phyloP scores from a whole-genome alignment of 2,113 vertebrate genomes.

The Henicopernis longicauda region DNA sequence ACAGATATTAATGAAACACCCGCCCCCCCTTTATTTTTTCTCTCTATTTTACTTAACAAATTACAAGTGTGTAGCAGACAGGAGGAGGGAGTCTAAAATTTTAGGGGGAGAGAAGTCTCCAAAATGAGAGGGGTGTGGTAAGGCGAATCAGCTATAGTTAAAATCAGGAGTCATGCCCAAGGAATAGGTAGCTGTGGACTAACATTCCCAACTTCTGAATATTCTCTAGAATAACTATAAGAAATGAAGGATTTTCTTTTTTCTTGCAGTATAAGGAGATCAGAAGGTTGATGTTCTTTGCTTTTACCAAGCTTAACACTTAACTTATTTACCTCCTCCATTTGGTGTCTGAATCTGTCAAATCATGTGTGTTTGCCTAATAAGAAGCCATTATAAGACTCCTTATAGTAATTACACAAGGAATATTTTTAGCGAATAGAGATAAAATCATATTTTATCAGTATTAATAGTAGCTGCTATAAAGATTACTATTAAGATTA shows the following conservation, averaged over 20 bases:
- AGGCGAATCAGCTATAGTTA: not conserved
- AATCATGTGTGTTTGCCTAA: not conserved
- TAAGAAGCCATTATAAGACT: not conserved
- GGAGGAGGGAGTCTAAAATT: not conserved
- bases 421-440: not conserved
- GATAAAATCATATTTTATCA: not conserved
- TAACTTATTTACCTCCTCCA: not conserved
- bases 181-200: not conserved
- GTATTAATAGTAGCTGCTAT: not conserved
- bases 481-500: not conserved
- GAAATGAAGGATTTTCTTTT: not conserved
- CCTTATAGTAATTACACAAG: not conserved
- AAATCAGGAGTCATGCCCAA: not conserved
- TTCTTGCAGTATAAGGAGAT: not conserved
- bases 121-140: not conserved
- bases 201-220: not conserved
- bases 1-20: not conserved
- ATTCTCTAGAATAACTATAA: not conserved
- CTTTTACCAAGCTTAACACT: not conserved
- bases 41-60: not conserved
- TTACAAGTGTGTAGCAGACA: not conserved
- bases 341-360: not conserved
- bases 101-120: not conserved
- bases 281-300: not conserved
- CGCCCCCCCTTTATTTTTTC: not conserved